These are phyloP conservation scores for Eurypyga helias DNA, from an alignment of 2,113 vertebrate species.

Conservation along the genomic window DNA sequence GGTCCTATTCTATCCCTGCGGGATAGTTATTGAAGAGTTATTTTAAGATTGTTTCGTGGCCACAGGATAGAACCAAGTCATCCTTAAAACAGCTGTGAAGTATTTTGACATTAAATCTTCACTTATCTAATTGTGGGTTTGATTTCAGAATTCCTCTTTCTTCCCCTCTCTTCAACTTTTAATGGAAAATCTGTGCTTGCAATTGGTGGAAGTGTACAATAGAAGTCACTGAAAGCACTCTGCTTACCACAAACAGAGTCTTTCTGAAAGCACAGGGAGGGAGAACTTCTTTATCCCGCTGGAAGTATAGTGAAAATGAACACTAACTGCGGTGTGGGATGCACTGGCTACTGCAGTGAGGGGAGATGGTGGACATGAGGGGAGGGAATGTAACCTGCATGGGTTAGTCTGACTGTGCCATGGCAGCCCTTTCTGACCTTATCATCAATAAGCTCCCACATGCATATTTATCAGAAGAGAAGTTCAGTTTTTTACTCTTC, in stretches of 20 bases:
- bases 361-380: not conserved
- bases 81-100: not conserved
- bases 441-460: not conserved
- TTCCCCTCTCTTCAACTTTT: not conserved
- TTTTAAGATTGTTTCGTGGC: conserved; percentile 7
- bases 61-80: not conserved
- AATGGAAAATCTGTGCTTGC: not conserved
- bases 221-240: not conserved
- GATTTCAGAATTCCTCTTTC: conserved; percentile 8
- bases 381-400: not conserved
- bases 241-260: not conserved
- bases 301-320: not conserved
- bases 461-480: not conserved
- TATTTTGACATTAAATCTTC: not conserved
- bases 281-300: not conserved
- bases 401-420: not conserved
- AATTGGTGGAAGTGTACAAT: not conserved
- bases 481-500: not conserved
- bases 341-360: not conserved
- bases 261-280: not conserved
- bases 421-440: not conserved
- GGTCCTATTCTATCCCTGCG: not conserved
- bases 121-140: not conserved
- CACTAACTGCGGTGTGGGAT: not conserved
- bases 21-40: not conserved